Evolutionary conservation across 2,797 vertebrate species (phyloP).

Genomic region (Pogoniulus pusillus): DNA sequence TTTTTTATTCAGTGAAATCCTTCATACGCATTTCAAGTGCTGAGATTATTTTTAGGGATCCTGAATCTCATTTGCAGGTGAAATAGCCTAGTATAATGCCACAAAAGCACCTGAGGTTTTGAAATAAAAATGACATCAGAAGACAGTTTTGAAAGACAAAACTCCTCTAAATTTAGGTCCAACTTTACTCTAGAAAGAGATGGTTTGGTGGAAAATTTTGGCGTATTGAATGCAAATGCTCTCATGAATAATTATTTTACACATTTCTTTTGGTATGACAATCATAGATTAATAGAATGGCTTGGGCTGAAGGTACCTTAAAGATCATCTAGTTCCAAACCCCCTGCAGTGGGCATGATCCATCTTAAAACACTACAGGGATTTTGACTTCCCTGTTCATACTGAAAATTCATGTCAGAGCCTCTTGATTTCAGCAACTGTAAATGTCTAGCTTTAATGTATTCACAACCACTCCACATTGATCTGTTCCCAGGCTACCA

Average conservation of each 20-base stretch:
- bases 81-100: slow-evolving; percentile 4
- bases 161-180: background rate
- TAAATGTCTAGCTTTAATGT: background rate
- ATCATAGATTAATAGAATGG: background rate
- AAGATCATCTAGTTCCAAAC: too few species aligned
- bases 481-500: background rate
- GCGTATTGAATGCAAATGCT: background rate
- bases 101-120: background rate
- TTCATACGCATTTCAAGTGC: slow-evolving; percentile 37
- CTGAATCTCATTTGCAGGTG: slow-evolving; percentile 37
- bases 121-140: background rate
- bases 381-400: background rate
- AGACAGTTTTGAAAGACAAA: background rate
- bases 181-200: background rate
- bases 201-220: background rate
- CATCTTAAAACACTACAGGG: background rate
- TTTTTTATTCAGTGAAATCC: slow-evolving; percentile 53
- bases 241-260: background rate
- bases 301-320: too few species aligned
- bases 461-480: background rate
- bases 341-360: background rate
- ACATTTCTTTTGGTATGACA: background rate
- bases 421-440: background rate
- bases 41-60: slow-evolving; percentile 23
- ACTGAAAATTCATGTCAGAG: background rate